Conservation (phyloP, 2,797 vertebrate species). For the Otolemur crassicaudatus region DNA sequence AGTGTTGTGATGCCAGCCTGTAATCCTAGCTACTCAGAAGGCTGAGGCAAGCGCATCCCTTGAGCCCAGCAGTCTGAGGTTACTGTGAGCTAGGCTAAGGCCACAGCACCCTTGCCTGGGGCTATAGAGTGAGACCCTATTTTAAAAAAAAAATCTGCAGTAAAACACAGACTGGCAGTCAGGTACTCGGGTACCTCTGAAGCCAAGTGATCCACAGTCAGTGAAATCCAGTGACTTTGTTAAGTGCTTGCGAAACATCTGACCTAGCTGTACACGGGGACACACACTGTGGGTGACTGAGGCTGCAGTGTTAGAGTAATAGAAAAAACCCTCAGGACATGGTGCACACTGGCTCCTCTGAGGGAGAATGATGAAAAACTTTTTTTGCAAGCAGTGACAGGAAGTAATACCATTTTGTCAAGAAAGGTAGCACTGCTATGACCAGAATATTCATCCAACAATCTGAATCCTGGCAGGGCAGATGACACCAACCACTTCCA, state of each 20-base stretch:
- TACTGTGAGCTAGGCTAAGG: no score
- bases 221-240: neutral
- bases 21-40: no score
- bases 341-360: neutral
- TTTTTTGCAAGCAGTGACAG: neutral
- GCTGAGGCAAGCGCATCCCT: no score
- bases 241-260: neutral
- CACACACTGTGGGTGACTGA: accelerated
- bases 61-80: no score
- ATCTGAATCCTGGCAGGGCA: neutral
- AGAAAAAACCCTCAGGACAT: neutral
- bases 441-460: neutral
- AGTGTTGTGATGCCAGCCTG: no score
- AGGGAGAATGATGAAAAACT: neutral
- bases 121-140: no score
- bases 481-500: neutral
- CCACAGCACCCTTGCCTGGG: no score
- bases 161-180: neutral
- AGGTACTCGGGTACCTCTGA: neutral
- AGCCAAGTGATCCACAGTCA: neutral
- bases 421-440: neutral
- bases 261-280: neutral
- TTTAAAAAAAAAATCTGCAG: neutral
- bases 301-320: accelerated
- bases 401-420: neutral